Evolutionary conservation across 2,797 vertebrate species (phyloP).

Genomic region (Silurus aristotelis): DNA sequence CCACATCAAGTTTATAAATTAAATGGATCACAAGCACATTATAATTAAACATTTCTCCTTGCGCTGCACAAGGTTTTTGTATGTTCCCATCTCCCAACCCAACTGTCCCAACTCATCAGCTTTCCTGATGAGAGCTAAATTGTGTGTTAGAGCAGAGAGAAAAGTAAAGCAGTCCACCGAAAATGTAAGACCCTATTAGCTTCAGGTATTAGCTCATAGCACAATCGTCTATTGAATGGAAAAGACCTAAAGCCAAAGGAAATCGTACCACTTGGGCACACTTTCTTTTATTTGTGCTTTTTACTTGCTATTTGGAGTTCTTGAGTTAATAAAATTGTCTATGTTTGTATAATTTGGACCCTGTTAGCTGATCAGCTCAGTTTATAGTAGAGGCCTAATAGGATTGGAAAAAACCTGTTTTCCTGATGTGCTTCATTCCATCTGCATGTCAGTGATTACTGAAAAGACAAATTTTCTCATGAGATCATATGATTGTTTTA

Average conservation of each 20-base stretch:
- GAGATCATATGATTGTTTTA: conserved; percentile 38
- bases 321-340: conserved; percentile 21
- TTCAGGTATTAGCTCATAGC: conserved; percentile 23
- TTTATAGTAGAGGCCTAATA: conserved; percentile 13
- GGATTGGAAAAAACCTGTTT: conserved; percentile 17
- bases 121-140: conserved; percentile 17
- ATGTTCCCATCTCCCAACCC: conserved; percentile 1
- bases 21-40: conserved; percentile 29
- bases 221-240: conserved; percentile 8
- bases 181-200: conserved; percentile 15
- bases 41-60: conserved; percentile 17
- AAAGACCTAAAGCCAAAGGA: conserved; percentile 15
- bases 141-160: conserved; percentile 11
- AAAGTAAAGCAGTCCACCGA: conserved; percentile 15
- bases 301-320: not conserved
- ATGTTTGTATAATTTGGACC: not conserved
- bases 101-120: conserved; percentile 6
- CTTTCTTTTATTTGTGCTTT: not conserved
- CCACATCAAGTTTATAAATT: conserved; percentile 37
- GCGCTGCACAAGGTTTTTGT: conserved; percentile 7
- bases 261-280: not conserved
- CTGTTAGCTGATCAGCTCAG: conserved; percentile 17
- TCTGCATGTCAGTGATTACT: conserved; percentile 21
- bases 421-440: conserved; percentile 20
- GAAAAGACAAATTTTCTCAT: conserved; percentile 48